Percentiles rank a stretch among this genome's conserved stretches.
Conservation (phyloP, 2,797 vertebrate genomes). For the Falco novaeseelandiae region DNA sequence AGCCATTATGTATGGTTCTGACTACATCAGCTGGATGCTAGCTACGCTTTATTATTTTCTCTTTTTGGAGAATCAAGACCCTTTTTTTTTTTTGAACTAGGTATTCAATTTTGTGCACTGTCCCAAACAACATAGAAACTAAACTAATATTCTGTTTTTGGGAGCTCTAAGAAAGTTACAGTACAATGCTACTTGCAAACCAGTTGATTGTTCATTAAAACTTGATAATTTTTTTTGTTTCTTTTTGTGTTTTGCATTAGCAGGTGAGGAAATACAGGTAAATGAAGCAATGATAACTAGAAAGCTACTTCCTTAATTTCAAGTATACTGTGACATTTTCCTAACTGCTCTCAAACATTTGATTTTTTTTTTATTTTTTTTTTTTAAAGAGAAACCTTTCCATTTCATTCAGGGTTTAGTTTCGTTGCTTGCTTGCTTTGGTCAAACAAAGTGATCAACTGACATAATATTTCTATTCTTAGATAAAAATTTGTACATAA, state of each 20-base stretch:
- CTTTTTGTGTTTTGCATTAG: not conserved
- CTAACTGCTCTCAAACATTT: not conserved
- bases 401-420: not conserved
- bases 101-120: not conserved
- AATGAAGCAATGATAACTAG: not conserved
- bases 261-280: not conserved
- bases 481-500: not conserved
- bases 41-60: not conserved
- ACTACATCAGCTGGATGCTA: not conserved
- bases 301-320: not conserved
- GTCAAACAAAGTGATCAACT: not conserved
- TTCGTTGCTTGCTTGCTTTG: not conserved
- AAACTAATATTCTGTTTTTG: not conserved
- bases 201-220: not conserved
- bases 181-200: not conserved
- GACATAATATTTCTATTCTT: not conserved
- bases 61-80: not conserved
- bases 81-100: not conserved
- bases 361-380: not conserved
- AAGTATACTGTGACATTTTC: not conserved
- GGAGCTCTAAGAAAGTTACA: not conserved
- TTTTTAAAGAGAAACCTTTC: not conserved
- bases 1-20: not conserved
- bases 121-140: not conserved
- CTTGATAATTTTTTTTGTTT: not conserved